These are phyloP conservation scores for Phalera bucephala DNA, from an alignment of 2,888 invertebrate genomes.

Conservation along the genomic window DNA sequence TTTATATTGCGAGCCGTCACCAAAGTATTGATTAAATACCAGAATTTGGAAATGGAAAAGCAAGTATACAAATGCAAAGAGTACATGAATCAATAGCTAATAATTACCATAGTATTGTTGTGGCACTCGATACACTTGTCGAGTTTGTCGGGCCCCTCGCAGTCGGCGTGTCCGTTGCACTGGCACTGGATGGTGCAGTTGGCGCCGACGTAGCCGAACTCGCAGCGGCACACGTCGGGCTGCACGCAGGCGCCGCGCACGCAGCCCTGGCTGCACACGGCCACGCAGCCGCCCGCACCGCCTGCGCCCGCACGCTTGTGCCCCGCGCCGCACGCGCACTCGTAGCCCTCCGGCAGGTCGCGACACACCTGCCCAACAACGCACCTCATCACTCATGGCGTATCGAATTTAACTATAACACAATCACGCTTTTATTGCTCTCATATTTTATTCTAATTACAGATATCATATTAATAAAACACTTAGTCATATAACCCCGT, in stretches of 20 bases:
- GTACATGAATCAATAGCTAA: too few species aligned
- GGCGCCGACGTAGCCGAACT: slow-evolving; percentile 97
- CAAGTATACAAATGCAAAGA: too few species aligned
- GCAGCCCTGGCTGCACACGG: slow-evolving; percentile 93
- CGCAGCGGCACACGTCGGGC: slow-evolving; percentile 93
- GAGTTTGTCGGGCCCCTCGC: slow-evolving; percentile 92
- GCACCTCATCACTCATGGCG: too few species aligned
- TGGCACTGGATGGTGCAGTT: slow-evolving; percentile 97
- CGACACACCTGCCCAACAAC: slow-evolving; percentile 85
- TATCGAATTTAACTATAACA: too few species aligned
- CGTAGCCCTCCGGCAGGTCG: slow-evolving; percentile 91
- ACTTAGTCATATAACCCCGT: too few species aligned
- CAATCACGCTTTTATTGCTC: too few species aligned
- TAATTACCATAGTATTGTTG: slow-evolving; percentile 96
- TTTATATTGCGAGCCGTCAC: too few species aligned
- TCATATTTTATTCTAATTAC: too few species aligned
- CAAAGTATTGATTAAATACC: too few species aligned
- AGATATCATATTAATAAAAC: too few species aligned
- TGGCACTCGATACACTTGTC: slow-evolving; percentile 92
- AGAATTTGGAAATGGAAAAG: too few species aligned
- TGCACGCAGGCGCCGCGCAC: slow-evolving; percentile 92
- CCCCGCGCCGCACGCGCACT: slow-evolving; percentile 90
- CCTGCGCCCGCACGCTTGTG: slow-evolving; percentile 55
- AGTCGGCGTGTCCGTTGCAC: slow-evolving; percentile 97
- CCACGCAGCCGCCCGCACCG: slow-evolving; percentile 85